These are phyloP conservation scores for Forficula auricularia DNA, from an alignment of 1,140 invertebrate species.

Conservation along the genomic window DNA sequence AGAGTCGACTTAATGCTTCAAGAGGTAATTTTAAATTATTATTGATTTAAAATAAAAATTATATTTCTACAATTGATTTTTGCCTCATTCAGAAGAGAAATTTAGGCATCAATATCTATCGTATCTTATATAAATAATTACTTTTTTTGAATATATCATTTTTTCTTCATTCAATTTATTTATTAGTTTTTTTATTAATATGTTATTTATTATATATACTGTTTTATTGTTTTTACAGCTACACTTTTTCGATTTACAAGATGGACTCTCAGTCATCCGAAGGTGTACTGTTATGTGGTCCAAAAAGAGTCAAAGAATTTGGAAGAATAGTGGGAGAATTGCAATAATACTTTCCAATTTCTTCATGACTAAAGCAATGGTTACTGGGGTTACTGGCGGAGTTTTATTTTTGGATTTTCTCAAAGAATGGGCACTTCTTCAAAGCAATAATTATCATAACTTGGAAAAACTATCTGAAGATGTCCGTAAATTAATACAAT, in stretches of 20 bases:
- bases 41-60: slow-evolving; percentile 6
- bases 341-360: slow-evolving; percentile 30
- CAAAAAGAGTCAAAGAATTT: slow-evolving; percentile 26
- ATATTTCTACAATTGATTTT: not conserved
- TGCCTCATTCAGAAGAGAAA: not conserved
- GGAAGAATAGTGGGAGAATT: slow-evolving; percentile 31
- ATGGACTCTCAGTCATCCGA: slow-evolving; percentile 17
- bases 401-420: slow-evolving; percentile 16
- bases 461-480: slow-evolving; percentile 18
- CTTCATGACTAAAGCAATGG: slow-evolving; percentile 33
- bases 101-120: slow-evolving; percentile 16
- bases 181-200: too few relatives aligned
- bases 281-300: too few relatives aligned
- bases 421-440: slow-evolving; percentile 19
- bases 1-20: slow-evolving; percentile 26
- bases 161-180: too few relatives aligned
- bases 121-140: slow-evolving; percentile 23
- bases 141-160: not conserved
- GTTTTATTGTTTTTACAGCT: slow-evolving; percentile 22
- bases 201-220: too few relatives aligned
- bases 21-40: slow-evolving; percentile 25
- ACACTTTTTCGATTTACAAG: slow-evolving; percentile 30
- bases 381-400: slow-evolving; percentile 29
- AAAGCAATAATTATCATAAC: slow-evolving; percentile 14
- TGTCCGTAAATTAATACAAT: slow-evolving; percentile 34